phyloP scores from a whole-genome alignment of 2,888 invertebrate species.

The Mythimna vitellina region DNA sequence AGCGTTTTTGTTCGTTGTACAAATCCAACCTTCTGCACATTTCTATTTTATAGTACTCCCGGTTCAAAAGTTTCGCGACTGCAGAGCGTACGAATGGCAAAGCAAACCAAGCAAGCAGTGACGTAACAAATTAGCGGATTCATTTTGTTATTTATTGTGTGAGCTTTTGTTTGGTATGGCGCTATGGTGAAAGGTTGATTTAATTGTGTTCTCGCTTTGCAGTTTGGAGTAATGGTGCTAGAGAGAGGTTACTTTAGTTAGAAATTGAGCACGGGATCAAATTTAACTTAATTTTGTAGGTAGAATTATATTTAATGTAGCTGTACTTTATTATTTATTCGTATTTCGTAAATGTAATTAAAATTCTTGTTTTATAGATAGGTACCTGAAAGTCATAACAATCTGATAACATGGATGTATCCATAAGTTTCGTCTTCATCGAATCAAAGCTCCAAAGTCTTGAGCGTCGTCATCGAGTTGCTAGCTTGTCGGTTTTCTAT shows the following conservation, averaged over 20 bases:
- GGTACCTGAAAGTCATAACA: too few species aligned
- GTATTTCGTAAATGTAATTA: neutral
- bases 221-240: neutral
- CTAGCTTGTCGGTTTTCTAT: too few species aligned
- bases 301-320: neutral
- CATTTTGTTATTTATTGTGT: constrained; percentile 65
- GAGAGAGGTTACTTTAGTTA: neutral
- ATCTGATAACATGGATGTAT: too few species aligned
- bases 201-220: constrained; percentile 49
- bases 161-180: constrained; percentile 43
- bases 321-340: neutral
- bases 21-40: neutral
- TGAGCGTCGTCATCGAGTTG: too few species aligned
- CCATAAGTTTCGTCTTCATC: too few species aligned
- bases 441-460: too few species aligned
- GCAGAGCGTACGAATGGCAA: constrained; percentile 26
- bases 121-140: constrained; percentile 69
- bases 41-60: constrained; percentile 21
- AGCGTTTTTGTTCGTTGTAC: neutral
- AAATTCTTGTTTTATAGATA: neutral
- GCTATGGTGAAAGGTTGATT: constrained; percentile 48
- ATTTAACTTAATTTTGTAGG: neutral
- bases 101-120: constrained; percentile 48
- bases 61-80: constrained; percentile 52
- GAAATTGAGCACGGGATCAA: neutral